Percentiles rank a stretch among this genome's conserved stretches.
Evolutionary conservation across 2,888 invertebrate genomes (phyloP).

Genomic region (Dasypogon diadema): DNA sequence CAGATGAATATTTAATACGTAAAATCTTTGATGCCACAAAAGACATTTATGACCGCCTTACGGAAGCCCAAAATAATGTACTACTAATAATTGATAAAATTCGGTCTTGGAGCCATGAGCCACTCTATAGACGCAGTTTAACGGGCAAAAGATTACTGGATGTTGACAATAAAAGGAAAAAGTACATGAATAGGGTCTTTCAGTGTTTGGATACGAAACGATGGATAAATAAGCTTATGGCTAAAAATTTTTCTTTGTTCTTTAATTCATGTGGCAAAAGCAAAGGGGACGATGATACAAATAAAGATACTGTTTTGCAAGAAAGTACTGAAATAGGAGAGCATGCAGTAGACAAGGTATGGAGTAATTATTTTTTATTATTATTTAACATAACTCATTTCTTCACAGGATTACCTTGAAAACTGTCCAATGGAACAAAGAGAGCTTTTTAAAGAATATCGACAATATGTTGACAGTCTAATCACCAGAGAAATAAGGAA

Average conservation of each 20-base stretch:
- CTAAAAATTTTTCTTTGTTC: conserved; percentile 64
- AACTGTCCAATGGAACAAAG: conserved; percentile 67
- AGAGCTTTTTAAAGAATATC: conserved; percentile 71
- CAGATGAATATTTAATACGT: conserved; percentile 61
- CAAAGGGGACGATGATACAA: too few relatives aligned
- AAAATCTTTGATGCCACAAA: conserved; percentile 61
- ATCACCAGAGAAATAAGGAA: conserved; percentile 62
- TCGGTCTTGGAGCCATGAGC: conserved; percentile 78
- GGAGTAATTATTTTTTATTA: too few relatives aligned
- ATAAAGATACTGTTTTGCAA: background rate
- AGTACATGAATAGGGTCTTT: conserved; percentile 61
- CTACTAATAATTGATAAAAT: conserved; percentile 72
- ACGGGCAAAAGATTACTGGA: conserved; percentile 64
- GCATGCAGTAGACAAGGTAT: conserved; percentile 7
- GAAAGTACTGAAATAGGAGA: background rate
- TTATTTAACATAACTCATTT: too few relatives aligned
- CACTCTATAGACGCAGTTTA: conserved; percentile 80
- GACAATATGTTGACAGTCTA: conserved; percentile 65
- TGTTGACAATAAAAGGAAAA: conserved; percentile 63
- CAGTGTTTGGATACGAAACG: conserved; percentile 64
- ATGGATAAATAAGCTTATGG: conserved; percentile 62
- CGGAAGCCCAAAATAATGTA: conserved; percentile 74
- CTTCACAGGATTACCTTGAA: conserved; percentile 37
- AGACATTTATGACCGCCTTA: conserved; percentile 61
- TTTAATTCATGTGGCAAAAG: conserved; percentile 60